Evolutionary conservation across 92 coral and sea anemone genomes (phyloP).

Genomic region (Epizoanthus rinbou): DNA sequence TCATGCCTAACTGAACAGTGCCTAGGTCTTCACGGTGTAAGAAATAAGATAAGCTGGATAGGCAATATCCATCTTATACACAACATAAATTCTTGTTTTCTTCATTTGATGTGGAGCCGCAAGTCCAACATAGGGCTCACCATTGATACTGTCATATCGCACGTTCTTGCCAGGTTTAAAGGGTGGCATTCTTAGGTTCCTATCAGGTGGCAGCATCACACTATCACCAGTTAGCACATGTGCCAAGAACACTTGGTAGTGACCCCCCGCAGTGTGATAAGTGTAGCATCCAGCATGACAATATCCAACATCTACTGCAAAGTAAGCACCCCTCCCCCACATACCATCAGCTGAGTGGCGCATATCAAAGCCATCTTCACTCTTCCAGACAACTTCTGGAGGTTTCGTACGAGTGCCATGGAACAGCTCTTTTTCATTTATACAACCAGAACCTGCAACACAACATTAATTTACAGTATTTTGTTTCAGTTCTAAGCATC

Average conservation of each 20-base stretch:
- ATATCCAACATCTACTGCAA: conserved; percentile 74
- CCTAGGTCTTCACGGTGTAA: conserved; percentile 35
- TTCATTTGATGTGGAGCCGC: too few species aligned
- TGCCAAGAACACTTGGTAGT: conserved; percentile 71
- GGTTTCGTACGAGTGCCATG: conserved; percentile 72
- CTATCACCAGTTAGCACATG: conserved; percentile 79
- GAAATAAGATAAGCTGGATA: conserved; percentile 80
- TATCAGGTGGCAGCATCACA: conserved; percentile 44
- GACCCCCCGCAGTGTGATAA: background rate
- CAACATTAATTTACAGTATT: too few species aligned
- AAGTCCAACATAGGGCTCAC: conserved; percentile 46
- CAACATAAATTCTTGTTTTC: conserved; percentile 55
- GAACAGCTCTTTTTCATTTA: conserved; percentile 77
- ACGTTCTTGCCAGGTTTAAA: conserved; percentile 49
- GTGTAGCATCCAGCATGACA: conserved; percentile 52
- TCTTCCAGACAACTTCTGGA: conserved; percentile 68
- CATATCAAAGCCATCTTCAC: conserved; percentile 90
- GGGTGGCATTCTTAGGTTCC: conserved; percentile 62
- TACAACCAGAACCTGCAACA: conserved; percentile 22
- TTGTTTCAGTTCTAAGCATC: too few species aligned
- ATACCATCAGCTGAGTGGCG: conserved; percentile 75
- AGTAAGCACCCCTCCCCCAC: conserved; percentile 88
- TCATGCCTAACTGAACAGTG: too few species aligned
- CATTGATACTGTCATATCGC: conserved; percentile 76
- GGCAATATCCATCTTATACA: conserved; percentile 78